These are phyloP conservation scores for Atta cephalotes DNA, from an alignment of 1,140 invertebrate genomes.

Conservation along the genomic window DNA sequence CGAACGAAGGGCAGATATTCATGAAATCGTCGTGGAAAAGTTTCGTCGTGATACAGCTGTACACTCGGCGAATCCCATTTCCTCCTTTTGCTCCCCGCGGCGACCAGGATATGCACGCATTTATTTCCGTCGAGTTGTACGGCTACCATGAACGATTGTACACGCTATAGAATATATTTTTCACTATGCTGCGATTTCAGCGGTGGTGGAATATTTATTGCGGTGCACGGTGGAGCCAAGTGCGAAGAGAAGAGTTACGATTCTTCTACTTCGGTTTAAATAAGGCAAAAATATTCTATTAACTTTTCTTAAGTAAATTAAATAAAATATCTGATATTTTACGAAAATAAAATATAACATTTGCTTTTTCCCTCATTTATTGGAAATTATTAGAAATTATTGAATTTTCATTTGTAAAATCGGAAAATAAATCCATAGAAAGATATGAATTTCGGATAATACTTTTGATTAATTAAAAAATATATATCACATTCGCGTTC, in stretches of 20 bases:
- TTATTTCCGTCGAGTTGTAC: conserved; percentile 72
- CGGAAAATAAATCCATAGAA: not conserved
- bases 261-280: conserved; percentile 31
- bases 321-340: not conserved
- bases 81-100: conserved; percentile 55
- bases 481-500: not conserved
- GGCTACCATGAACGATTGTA: conserved; percentile 66
- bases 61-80: conserved; percentile 69
- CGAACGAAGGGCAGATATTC: conserved; percentile 69
- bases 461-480: conserved; percentile 20
- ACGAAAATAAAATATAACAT: not conserved
- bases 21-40: conserved; percentile 73
- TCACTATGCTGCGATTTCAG: conserved; percentile 63
- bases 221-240: not conserved
- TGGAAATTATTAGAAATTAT: not conserved
- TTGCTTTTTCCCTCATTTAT: not conserved
- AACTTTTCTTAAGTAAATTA: not conserved
- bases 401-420: not conserved
- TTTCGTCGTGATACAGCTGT: conserved; percentile 70
- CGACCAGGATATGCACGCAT: conserved; percentile 67
- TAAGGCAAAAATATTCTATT: conserved; percentile 37
- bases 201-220: conserved; percentile 46
- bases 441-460: conserved; percentile 11
- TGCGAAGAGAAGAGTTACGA: conserved; percentile 27
- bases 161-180: conserved; percentile 69